Conservation (phyloP, 35 echinoderm and acorn worm genomes). For the Apostichopus californicus region DNA sequence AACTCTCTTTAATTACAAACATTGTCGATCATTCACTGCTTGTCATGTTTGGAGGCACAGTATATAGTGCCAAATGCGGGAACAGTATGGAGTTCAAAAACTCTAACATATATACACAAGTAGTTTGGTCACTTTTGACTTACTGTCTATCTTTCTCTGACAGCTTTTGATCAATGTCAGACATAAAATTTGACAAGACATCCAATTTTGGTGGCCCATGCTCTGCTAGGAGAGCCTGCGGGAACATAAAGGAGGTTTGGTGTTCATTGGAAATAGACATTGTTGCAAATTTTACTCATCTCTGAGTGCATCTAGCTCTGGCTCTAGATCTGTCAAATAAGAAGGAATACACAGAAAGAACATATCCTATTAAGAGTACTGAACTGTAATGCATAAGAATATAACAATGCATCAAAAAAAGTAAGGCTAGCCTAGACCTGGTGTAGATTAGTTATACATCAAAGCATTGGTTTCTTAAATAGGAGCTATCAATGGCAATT, state of each 20-base stretch:
- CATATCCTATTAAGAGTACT: no score
- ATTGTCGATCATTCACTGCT: no score
- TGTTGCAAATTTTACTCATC: background rate
- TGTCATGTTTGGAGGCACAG: background rate
- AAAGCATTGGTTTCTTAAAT: no score
- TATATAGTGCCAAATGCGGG: background rate
- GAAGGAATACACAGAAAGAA: no score
- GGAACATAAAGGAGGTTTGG: background rate
- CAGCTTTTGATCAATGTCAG: conserved; percentile 85
- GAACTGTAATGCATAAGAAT: no score
- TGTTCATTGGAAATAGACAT: conserved; percentile 3
- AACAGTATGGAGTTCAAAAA: conserved; percentile 6
- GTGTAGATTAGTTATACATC: no score
- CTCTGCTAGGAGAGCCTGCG: conserved; percentile 28
- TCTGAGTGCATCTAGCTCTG: no score
- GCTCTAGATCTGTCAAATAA: no score
- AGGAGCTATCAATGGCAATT: no score
- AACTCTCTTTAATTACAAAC: no score
- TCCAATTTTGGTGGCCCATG: conserved; percentile 76
- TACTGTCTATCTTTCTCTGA: conserved; percentile 76
- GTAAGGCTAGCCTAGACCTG: no score
- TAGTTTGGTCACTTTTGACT: background rate
- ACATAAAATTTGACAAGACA: conserved; percentile 69
- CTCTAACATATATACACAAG: background rate
- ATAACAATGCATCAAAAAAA: no score